Conservation (phyloP, 2,888 invertebrate genomes). For the Cheilosia vulpina region DNA sequence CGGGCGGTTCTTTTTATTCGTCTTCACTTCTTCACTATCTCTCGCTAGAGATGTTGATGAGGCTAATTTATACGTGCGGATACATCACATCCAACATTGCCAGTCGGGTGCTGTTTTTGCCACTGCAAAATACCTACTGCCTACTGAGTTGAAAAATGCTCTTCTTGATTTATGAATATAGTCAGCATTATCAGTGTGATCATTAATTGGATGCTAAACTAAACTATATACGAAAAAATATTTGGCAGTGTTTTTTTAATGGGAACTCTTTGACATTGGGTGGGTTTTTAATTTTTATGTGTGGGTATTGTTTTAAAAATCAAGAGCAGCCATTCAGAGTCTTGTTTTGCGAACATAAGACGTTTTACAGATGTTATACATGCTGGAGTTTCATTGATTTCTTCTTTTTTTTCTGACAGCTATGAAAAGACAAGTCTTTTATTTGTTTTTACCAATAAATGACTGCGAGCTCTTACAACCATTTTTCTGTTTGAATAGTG, state of each 20-base stretch:
- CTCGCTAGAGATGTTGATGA: not conserved
- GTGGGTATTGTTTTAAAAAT: slow-evolving; percentile 8
- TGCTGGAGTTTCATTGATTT: no score
- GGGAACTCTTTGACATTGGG: not conserved
- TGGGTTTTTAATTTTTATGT: not conserved
- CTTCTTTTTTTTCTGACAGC: no score
- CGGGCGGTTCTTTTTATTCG: not conserved
- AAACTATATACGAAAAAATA: slow-evolving; percentile 10
- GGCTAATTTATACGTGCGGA: slow-evolving; percentile 43
- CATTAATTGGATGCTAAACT: slow-evolving; percentile 37
- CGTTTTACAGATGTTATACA: no score
- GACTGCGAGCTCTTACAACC: no score
- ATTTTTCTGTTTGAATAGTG: no score
- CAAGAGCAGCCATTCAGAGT: not conserved
- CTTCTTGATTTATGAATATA: slow-evolving; percentile 51
- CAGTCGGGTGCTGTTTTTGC: not conserved
- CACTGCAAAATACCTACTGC: slow-evolving; percentile 1
- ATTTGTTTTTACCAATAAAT: not conserved
- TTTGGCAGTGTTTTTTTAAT: slow-evolving; percentile 21
- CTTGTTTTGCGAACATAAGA: no score
- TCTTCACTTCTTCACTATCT: not conserved
- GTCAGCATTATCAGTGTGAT: slow-evolving; percentile 47
- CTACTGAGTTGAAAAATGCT: slow-evolving; percentile 18
- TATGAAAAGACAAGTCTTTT: no score
- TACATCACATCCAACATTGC: slow-evolving; percentile 30